These are phyloP conservation scores for Microtus richardsoni DNA, from an alignment of 2,113 vertebrate species.

Conservation along the genomic window DNA sequence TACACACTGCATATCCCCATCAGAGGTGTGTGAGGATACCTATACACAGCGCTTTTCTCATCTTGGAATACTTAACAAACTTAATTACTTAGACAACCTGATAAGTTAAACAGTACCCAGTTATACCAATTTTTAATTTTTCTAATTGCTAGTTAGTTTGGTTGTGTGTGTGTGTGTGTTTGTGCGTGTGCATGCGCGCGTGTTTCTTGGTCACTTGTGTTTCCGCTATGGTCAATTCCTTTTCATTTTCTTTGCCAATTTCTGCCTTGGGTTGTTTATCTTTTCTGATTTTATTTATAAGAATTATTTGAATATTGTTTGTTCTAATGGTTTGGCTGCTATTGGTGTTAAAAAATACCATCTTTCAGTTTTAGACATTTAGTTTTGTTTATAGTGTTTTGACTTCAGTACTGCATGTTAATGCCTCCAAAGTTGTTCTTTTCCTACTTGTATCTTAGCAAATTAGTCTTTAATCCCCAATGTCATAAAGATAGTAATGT, in stretches of 20 bases:
- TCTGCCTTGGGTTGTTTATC: constrained; percentile 47
- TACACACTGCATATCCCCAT: neutral
- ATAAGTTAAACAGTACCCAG: neutral
- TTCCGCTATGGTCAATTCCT: constrained; percentile 46
- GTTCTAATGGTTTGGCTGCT: constrained; percentile 34
- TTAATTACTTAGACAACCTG: neutral
- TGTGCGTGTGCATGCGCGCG: neutral
- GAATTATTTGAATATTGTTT: constrained; percentile 57
- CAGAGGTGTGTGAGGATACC: neutral
- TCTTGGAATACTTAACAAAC: neutral
- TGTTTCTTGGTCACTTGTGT: neutral
- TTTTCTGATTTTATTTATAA: constrained; percentile 68
- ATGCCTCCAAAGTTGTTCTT: constrained; percentile 28
- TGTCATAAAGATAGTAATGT: neutral
- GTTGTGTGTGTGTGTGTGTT: neutral
- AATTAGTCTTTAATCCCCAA: neutral
- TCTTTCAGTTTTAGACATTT: constrained; percentile 42
- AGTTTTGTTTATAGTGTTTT: constrained; percentile 3
- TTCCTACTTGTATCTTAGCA: constrained; percentile 9
- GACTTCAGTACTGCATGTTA: constrained; percentile 27
- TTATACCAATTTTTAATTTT: constrained; percentile 41
- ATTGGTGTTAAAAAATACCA: constrained; percentile 59
- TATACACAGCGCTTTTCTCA: neutral
- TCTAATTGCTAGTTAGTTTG: constrained; percentile 16
- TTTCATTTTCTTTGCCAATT: constrained; percentile 42